Percentiles rank a stretch among this genome's conserved stretches.
These are phyloP conservation scores for Melikaiella ostensackeni DNA, from an alignment of 2,888 invertebrate genomes.

Conservation along the genomic window DNA sequence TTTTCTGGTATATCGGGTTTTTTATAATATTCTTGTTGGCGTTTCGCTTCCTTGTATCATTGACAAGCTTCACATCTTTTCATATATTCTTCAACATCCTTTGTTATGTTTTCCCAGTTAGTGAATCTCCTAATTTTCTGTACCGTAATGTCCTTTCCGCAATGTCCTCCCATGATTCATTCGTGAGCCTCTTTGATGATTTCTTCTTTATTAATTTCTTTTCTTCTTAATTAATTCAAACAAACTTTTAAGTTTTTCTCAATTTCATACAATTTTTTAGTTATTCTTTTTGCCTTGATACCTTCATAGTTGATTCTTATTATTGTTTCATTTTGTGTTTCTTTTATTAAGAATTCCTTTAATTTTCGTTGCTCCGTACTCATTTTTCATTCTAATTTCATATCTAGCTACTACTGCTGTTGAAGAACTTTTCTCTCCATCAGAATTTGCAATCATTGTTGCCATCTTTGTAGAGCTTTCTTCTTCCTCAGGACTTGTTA, in stretches of 20 bases:
- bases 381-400: no score
- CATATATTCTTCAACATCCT: neutral
- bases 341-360: neutral
- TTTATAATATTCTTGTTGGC: neutral
- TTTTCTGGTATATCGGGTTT: slow-evolving; percentile 6
- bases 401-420: no score
- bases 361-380: no score
- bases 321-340: neutral
- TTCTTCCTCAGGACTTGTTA: no score
- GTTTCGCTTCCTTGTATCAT: neutral
- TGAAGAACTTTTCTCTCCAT: no score
- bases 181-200: neutral
- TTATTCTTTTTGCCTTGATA: neutral
- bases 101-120: neutral
- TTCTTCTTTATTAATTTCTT: neutral
- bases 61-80: neutral
- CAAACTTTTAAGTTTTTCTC: neutral
- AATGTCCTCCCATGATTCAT: neutral
- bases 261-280: neutral
- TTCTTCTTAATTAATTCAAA: neutral
- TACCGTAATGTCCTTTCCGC: neutral
- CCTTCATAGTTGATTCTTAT: neutral
- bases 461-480: no score
- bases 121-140: slow-evolving; percentile 7
- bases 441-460: no score